phyloP scores from a whole-genome alignment of 2,113 vertebrate genomes.

The Prolemur simus region DNA sequence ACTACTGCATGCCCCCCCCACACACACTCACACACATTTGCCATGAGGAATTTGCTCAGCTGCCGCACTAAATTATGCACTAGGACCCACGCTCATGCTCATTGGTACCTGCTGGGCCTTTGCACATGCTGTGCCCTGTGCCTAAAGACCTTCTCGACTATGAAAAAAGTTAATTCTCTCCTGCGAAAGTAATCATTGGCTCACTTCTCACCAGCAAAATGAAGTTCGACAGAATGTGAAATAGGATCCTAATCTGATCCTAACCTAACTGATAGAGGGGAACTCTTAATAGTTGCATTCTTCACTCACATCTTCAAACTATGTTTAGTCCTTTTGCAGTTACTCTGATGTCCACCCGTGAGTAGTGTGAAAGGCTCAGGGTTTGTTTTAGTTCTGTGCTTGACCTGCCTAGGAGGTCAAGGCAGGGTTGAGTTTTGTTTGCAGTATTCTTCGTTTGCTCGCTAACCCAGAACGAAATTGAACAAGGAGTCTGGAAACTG shows the following conservation, averaged over 20 bases:
- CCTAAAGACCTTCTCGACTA: background rate
- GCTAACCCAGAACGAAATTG: background rate
- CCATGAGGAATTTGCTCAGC: background rate
- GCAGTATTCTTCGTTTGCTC: background rate
- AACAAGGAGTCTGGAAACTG: background rate
- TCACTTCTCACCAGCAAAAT: background rate
- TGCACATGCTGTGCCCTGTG: background rate
- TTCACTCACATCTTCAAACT: background rate
- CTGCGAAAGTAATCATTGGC: background rate
- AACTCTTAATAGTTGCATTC: background rate
- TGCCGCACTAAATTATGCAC: background rate
- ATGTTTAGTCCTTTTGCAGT: background rate
- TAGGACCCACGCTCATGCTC: background rate
- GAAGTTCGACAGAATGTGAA: background rate
- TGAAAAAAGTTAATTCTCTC: background rate
- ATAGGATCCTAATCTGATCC: background rate
- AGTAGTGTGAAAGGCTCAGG: background rate
- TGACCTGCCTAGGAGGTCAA: background rate
- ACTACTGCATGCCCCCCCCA: accelerated
- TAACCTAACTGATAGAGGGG: background rate
- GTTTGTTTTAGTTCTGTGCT: background rate
- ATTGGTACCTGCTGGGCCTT: background rate
- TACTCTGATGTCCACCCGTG: background rate
- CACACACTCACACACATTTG: background rate
- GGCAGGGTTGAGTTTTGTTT: background rate